phyloP scores from a whole-genome alignment of 2,797 vertebrate genomes.

The Mionectes olivaceus region DNA sequence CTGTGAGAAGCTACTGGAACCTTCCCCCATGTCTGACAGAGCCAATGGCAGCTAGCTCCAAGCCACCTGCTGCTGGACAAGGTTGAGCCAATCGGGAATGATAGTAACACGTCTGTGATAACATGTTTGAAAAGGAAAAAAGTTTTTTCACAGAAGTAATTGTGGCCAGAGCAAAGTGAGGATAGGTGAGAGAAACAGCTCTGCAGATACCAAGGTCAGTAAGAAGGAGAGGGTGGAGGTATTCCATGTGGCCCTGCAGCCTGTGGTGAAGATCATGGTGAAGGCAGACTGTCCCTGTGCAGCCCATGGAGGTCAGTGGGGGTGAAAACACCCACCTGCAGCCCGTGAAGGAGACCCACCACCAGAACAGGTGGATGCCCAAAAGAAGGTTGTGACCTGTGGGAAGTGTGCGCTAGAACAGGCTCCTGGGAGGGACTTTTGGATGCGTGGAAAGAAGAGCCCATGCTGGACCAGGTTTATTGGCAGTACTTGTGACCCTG shows the following conservation, averaged over 20 bases:
- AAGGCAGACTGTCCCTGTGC: background rate
- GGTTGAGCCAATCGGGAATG: background rate
- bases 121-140: background rate
- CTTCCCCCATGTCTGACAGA: background rate
- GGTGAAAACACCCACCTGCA: background rate
- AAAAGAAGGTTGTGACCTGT: background rate
- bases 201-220: background rate
- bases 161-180: background rate
- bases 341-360: rapidly evolving
- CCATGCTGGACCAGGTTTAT: background rate
- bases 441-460: background rate
- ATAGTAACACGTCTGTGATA: background rate
- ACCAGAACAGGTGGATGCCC: background rate
- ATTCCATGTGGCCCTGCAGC: background rate
- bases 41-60: background rate
- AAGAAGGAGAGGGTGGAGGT: background rate
- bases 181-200: background rate
- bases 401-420: background rate
- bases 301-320: background rate
- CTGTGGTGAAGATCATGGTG: rapidly evolving
- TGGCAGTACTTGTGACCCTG: background rate
- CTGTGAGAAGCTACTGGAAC: background rate
- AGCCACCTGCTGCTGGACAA: background rate
- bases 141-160: background rate
- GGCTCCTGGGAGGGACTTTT: background rate